Conservation (phyloP, 35 echinoderm and acorn worm genomes). For the Apostichopus japonicus region DNA sequence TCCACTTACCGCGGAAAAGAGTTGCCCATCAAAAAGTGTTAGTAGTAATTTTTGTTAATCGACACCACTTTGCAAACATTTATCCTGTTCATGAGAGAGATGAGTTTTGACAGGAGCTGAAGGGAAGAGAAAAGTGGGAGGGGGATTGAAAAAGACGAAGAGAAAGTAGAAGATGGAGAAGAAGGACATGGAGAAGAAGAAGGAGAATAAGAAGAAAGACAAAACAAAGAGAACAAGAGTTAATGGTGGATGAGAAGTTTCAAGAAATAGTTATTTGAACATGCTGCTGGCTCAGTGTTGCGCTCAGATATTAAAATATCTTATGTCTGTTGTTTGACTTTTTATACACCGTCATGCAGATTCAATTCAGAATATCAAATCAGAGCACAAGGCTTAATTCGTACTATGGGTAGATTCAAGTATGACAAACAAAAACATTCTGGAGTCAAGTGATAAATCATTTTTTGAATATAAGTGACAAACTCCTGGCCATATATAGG, state of each 20-base stretch:
- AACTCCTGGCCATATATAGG: too few species aligned
- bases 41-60: conserved; percentile 32
- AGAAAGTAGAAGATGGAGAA: neutral
- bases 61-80: conserved; percentile 18
- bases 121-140: conserved; percentile 21
- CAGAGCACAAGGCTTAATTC: too few species aligned
- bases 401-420: too few species aligned
- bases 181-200: neutral
- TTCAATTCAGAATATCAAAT: too few species aligned
- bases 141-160: conserved; percentile 19
- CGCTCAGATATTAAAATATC: too few species aligned
- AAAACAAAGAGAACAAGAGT: neutral
- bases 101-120: conserved; percentile 23
- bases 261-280: neutral
- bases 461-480: too few species aligned
- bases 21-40: conserved; percentile 16
- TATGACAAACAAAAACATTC: too few species aligned
- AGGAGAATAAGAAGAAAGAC: neutral
- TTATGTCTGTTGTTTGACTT: too few species aligned
- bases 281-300: neutral
- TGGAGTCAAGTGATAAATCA: too few species aligned
- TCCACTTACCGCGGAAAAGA: conserved; percentile 25
- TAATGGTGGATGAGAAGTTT: neutral
- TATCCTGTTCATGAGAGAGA: conserved; percentile 16
- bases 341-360: too few species aligned